phyloP scores from a whole-genome alignment of 2,113 vertebrate species.

The Equus przewalskii region DNA sequence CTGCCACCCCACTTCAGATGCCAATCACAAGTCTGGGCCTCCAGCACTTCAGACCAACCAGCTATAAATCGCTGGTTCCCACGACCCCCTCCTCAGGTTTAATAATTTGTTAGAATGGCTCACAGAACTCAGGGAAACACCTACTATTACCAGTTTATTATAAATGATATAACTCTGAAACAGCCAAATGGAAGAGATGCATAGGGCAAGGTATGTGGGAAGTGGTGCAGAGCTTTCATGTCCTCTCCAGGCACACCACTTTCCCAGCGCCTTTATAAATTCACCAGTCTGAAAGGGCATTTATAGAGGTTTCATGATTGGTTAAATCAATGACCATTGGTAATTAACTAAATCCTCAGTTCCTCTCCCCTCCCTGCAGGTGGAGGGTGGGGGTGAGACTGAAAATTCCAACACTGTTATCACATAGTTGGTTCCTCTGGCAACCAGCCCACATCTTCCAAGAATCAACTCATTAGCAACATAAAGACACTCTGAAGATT shows the following conservation, averaged over 20 bases:
- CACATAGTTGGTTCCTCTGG: not conserved
- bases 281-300: not conserved
- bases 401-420: not conserved
- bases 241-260: not conserved
- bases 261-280: not conserved
- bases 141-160: not conserved
- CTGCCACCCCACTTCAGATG: not conserved
- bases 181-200: not conserved
- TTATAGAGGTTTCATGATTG: not conserved
- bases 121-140: not conserved
- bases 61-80: not conserved
- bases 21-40: not conserved
- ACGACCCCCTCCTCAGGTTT: not conserved
- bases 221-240: not conserved
- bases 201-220: not conserved
- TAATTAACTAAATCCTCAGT: not conserved
- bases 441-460: not conserved
- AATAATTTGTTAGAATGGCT: not conserved
- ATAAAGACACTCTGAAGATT: not conserved
- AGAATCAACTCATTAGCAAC: not conserved
- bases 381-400: not conserved
- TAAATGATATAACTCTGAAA: not conserved
- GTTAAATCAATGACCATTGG: not conserved
- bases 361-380: not conserved
- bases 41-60: not conserved